These are phyloP conservation scores for Toxotes chatareus DNA, from an alignment of 2,113 vertebrate genomes.

Conservation along the genomic window DNA sequence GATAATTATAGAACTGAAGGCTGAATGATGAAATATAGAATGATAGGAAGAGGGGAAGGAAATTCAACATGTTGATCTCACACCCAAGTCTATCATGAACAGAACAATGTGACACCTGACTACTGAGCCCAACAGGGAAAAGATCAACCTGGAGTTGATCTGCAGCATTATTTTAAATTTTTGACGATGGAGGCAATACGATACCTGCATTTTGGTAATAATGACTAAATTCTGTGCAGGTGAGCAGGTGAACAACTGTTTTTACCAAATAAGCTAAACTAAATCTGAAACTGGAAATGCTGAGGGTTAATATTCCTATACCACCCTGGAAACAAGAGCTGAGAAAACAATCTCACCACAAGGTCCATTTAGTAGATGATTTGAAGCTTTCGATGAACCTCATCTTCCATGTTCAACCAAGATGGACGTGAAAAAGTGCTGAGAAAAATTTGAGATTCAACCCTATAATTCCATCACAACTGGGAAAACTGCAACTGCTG, in stretches of 20 bases:
- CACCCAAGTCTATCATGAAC: slow-evolving; percentile 18
- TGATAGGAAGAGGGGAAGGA: slow-evolving; percentile 19
- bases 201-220: background rate
- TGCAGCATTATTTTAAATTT: background rate
- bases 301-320: too few relatives aligned
- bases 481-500: background rate
- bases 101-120: background rate
- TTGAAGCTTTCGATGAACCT: too few relatives aligned
- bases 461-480: background rate
- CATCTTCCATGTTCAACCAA: background rate
- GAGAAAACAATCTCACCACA: too few relatives aligned
- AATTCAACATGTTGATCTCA: slow-evolving; percentile 19
- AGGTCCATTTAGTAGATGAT: too few relatives aligned
- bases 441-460: too few relatives aligned
- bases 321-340: too few relatives aligned
- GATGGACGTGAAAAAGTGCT: background rate
- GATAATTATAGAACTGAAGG: slow-evolving; percentile 66
- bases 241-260: background rate
- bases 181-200: background rate
- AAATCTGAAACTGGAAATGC: too few relatives aligned
- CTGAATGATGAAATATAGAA: slow-evolving; percentile 55
- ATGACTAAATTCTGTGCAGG: background rate
- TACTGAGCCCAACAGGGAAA: background rate
- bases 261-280: too few relatives aligned
- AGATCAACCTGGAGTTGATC: background rate